These are phyloP conservation scores for Herpetotheres cachinnans DNA, from an alignment of 2,113 vertebrate genomes.

Conservation along the genomic window DNA sequence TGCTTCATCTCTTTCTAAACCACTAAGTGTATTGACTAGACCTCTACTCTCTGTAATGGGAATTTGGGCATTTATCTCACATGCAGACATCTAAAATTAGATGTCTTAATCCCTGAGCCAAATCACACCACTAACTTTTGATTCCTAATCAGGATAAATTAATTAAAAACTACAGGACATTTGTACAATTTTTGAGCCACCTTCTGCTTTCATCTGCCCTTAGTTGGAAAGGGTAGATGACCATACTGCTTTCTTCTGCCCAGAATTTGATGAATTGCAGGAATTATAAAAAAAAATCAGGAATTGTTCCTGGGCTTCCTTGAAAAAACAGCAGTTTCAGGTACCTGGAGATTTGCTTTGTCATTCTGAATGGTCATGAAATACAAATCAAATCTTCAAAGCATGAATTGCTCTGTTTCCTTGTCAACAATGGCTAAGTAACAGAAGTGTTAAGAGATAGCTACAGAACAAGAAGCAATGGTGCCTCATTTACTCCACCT, in stretches of 20 bases:
- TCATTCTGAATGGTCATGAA: background rate
- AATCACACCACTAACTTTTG: background rate
- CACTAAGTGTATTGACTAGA: slow-evolving; percentile 50
- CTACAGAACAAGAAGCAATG: background rate
- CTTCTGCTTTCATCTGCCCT: background rate
- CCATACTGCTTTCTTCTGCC: background rate
- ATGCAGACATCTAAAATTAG: slow-evolving; percentile 2
- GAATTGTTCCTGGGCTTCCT: background rate
- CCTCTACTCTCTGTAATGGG: slow-evolving; percentile 17
- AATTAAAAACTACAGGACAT: background rate
- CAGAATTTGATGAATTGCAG: background rate
- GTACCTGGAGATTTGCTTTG: background rate
- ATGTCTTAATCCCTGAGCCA: background rate
- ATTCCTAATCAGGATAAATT: slow-evolving; percentile 10
- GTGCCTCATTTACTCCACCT: background rate
- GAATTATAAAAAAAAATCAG: background rate
- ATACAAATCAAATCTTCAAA: background rate
- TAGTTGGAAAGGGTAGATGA: background rate
- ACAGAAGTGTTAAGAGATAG: background rate
- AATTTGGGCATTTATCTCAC: slow-evolving; percentile 1
- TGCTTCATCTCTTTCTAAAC: slow-evolving; percentile 45
- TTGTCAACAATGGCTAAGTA: fast-evolving
- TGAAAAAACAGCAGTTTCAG: background rate
- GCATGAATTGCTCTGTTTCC: background rate
- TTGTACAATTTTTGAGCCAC: background rate